phyloP scores from a whole-genome alignment of 2,888 invertebrate genomes.

The Galerucella nymphaeae region DNA sequence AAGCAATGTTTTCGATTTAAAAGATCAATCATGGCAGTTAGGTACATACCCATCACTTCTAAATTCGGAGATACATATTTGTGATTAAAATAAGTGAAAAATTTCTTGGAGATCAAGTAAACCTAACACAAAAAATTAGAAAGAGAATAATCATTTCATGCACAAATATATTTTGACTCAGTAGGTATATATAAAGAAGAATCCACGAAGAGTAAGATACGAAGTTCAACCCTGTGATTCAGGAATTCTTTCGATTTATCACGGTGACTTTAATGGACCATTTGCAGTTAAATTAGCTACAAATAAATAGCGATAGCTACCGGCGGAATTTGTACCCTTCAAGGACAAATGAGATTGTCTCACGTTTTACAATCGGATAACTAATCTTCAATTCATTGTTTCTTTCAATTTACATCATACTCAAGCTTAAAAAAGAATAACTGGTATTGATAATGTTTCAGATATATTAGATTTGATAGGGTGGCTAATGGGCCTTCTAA shows the following conservation, averaged over 20 bases:
- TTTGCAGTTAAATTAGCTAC: constrained; percentile 51
- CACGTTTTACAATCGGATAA: constrained; percentile 46
- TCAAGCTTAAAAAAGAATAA: background rate
- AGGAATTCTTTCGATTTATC: constrained; percentile 47
- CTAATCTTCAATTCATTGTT: constrained; percentile 21
- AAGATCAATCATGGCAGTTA: no score
- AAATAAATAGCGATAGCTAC: constrained; percentile 48
- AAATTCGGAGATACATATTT: no score
- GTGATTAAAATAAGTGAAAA: no score
- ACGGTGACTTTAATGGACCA: constrained; percentile 52
- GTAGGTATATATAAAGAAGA: no score
- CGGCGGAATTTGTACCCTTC: constrained; percentile 41
- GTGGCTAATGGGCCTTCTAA: no score
- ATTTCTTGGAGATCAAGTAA: no score
- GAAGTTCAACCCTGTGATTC: constrained; percentile 7
- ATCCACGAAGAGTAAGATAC: background rate
- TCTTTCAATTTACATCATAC: background rate
- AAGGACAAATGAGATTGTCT: constrained; percentile 52
- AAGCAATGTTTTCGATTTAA: no score
- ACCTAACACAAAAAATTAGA: no score
- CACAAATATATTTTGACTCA: no score
- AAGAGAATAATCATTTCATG: no score
- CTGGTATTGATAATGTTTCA: background rate
- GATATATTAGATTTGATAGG: no score
- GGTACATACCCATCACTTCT: no score